phyloP scores from a whole-genome alignment of 2,113 vertebrate species.

The Accipiter cooperii region DNA sequence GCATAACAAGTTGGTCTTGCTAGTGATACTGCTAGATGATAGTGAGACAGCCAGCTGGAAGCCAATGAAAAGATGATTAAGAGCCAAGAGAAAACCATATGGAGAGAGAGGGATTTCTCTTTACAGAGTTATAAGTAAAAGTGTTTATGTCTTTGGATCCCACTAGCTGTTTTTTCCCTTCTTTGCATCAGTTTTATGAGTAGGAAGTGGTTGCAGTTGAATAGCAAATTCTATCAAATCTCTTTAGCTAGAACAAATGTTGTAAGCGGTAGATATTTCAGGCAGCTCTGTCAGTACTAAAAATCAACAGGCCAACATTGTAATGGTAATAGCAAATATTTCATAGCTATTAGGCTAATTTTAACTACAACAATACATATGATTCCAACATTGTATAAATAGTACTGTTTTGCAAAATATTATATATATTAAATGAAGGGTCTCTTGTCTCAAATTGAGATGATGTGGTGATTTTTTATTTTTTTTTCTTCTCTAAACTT shows the following conservation, averaged over 20 bases:
- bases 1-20: conserved; percentile 42
- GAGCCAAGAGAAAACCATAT: conserved; percentile 65
- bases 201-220: conserved; percentile 42
- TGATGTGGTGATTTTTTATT: neutral
- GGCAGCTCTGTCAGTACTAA: conserved; percentile 17
- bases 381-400: neutral
- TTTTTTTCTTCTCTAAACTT: neutral
- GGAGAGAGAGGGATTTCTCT: conserved; percentile 57
- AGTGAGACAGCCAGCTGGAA: conserved; percentile 61
- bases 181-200: conserved; percentile 30
- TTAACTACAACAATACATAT: neutral
- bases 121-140: conserved; percentile 50
- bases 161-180: neutral
- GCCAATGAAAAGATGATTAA: conserved; percentile 43
- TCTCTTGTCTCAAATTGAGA: neutral
- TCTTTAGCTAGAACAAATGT: conserved; percentile 48
- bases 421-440: neutral
- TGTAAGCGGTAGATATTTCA: conserved; percentile 25
- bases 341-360: neutral
- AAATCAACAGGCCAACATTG: conserved; percentile 36
- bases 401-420: neutral
- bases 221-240: conserved; percentile 29
- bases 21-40: conserved; percentile 27
- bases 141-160: conserved; percentile 56
- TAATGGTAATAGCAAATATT: neutral